phyloP scores from a whole-genome alignment of 1,140 invertebrate species.

The Eufriesea mexicana region DNA sequence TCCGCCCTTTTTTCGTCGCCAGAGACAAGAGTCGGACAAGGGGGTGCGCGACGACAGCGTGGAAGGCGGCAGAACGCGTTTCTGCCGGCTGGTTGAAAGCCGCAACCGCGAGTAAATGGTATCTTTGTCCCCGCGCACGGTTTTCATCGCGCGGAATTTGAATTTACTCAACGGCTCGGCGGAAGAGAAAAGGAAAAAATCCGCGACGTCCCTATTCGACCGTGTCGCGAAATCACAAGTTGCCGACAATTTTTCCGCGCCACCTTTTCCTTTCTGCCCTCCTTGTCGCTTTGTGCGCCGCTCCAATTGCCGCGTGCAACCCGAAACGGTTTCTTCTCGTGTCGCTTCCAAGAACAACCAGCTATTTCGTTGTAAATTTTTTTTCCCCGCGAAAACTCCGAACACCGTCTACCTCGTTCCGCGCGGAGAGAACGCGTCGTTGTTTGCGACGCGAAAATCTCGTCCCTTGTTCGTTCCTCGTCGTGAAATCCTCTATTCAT shows the following conservation, averaged over 20 bases:
- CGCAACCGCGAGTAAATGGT: neutral
- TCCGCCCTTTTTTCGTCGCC: neutral
- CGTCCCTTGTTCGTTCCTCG: too few relatives aligned
- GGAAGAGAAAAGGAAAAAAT: neutral
- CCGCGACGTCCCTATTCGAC: neutral
- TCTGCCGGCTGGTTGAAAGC: neutral
- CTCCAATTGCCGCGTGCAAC: constrained; percentile 11
- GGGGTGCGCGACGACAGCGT: neutral
- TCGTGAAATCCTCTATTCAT: too few relatives aligned
- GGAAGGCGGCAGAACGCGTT: constrained; percentile 2
- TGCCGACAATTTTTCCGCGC: neutral
- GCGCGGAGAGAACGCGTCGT: neutral
- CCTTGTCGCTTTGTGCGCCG: neutral
- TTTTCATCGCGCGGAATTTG: constrained; percentile 5
- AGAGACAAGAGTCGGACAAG: neutral
- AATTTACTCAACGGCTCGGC: neutral
- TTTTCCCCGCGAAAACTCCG: neutral
- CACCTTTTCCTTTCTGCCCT: neutral
- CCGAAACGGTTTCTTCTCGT: constrained; percentile 5
- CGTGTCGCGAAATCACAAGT: constrained; percentile 16
- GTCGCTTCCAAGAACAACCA: neutral
- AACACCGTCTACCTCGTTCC: neutral
- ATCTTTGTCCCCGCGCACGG: constrained; percentile 10
- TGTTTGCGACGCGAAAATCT: too few relatives aligned
- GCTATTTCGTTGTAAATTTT: neutral